Conservation (phyloP, 92 coral and sea anemone genomes). For the Metridium senile region DNA sequence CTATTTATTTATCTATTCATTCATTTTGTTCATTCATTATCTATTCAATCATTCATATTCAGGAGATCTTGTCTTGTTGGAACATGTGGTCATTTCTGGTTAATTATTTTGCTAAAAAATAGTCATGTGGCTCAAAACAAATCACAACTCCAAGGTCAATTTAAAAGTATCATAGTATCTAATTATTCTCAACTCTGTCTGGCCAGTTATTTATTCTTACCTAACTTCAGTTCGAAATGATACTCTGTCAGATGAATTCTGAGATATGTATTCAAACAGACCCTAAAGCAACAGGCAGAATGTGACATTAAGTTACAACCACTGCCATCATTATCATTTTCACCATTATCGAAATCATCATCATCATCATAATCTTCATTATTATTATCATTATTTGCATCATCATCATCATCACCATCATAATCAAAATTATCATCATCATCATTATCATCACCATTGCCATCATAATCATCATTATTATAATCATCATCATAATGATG, state of each 20-base stretch:
- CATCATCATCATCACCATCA: neutral
- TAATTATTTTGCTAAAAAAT: no score
- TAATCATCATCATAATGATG: neutral
- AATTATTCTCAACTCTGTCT: no score
- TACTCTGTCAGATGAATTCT: constrained; percentile 73
- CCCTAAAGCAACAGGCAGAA: constrained; percentile 54
- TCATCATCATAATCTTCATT: neutral
- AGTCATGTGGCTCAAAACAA: no score
- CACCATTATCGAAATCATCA: neutral
- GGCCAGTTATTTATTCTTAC: constrained; percentile 28
- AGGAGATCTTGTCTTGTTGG: no score
- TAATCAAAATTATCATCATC: neutral
- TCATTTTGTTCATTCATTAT: no score
- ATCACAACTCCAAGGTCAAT: no score
- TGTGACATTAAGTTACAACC: no score
- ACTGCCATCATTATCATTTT: neutral
- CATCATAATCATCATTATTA: neutral
- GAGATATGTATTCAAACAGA: constrained; percentile 66
- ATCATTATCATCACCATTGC: neutral
- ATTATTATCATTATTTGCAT: neutral
- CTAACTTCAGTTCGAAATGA: constrained; percentile 97
- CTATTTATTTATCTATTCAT: no score
- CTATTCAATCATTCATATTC: no score
- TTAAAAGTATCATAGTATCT: no score
- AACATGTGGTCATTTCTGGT: no score